Evolutionary conservation across 2,888 invertebrate species (phyloP), one percentile per base, ranked within the genome.

Genomic region (Xestobium rufovillosum): DNA sequence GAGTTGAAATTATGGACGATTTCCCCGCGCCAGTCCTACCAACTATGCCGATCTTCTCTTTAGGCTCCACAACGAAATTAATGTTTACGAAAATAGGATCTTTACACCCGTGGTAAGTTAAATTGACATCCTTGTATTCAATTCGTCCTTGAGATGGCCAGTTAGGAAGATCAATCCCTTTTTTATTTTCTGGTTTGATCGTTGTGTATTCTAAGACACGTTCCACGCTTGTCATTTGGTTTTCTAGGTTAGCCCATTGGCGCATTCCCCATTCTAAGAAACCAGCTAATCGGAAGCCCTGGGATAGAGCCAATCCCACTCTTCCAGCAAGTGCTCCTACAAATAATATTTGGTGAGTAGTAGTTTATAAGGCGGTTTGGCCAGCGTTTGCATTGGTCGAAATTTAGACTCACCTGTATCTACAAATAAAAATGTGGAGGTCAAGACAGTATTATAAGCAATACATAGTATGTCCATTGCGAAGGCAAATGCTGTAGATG

Each of bases 221-320:
- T 66, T 96, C 95, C 0, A 94, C 90, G 3, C 86, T 82, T 2
- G 86, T 88, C 87, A 89, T 86, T 48, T 79, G 81, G 55, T 86
- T 89, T 60, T 65, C 65, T 3, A 62, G 61, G 60, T 92, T 92
- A 0, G 92, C 86, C 50, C 89, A 89, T 61, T 92, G 91, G 4
- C 91, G 70, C 27, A 76, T 67, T 2, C 69, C 72, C 71, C 71
- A 74, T 54, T 75, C 73, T 49, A 76, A 47, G 60, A 67, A 63
- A n/a, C 82, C 81, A 0, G 83, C 83, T 42, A 87, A 70, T 1
- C 55, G 49, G 13, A 67, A 57, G 3, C 66, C 59, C 53, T 71
- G 70, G 0, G 69, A 67, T 14, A 72, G 61, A 3, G 69, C 65
- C 16, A 72, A 48, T 12, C 71, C 72, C 1, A 70, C 69, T 41